Conservation (phyloP, 2,888 invertebrate genomes). For the Pherbina coryleti region DNA sequence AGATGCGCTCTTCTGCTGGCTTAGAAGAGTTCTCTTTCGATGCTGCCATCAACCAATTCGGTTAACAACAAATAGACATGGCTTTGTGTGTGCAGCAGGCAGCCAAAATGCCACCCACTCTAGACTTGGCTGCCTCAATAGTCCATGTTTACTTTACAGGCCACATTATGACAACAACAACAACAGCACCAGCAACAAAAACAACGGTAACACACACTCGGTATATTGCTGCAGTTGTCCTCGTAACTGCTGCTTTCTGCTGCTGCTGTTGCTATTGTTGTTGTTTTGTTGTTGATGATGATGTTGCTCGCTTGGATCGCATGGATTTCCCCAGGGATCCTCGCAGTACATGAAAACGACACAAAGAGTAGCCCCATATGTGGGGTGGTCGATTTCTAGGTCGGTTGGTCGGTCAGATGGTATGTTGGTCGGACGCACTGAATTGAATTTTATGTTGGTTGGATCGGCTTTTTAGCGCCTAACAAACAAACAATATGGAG, state of each 20-base stretch:
- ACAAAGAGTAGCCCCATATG: constrained; percentile 42
- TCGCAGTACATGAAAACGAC: constrained; percentile 46
- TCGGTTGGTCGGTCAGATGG: constrained; percentile 2
- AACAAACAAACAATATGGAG: constrained; percentile 1
- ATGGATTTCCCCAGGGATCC: constrained; percentile 64
- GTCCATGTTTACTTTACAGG: constrained; percentile 36
- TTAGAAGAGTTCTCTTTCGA: no score
- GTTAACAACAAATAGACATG: no score
- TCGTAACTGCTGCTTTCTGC: constrained; percentile 47
- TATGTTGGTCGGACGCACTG: constrained; percentile 13
- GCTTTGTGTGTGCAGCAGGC: not conserved
- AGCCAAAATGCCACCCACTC: constrained; percentile 21
- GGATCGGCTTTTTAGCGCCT: not conserved
- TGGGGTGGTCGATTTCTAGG: constrained; percentile 12
- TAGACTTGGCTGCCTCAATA: constrained; percentile 18
- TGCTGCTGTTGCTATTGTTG: constrained; percentile 43
- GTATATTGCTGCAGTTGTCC: constrained; percentile 37
- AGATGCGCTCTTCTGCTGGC: constrained; percentile 54
- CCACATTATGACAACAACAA: constrained; percentile 39
- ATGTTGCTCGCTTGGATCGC: constrained; percentile 66
- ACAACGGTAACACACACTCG: not conserved
- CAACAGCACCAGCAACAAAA: constrained; percentile 19
- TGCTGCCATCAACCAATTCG: no score
- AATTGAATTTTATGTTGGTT: constrained; percentile 3
- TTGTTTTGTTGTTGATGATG: constrained; percentile 62